Base-by-base conservation (phyloP, 2,113 vertebrate species). In the Melanerpes formicivorus region DNA sequence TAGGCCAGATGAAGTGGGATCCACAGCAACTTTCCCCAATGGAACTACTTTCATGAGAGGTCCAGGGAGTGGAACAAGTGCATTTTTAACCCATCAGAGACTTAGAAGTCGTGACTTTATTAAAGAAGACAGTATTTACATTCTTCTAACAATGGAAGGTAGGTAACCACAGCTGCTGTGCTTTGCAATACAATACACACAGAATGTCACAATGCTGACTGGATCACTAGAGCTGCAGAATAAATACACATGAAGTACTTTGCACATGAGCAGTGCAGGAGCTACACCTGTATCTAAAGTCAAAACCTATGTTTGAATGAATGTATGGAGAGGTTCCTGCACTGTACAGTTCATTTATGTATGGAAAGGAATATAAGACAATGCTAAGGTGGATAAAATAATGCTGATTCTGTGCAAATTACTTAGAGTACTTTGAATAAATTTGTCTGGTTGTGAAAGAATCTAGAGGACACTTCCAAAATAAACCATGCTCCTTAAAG, bases 81-180 rank as follows among this genome's bases (percentile, higher is more conserved):
- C 60, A 37, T 99, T 98, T 92, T 96, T 99, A 93, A 98, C 98
- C 64, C 96, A 98, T 22, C 25, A 94, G 63, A 97, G 98, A 71
- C 95, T 99, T 86, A 97, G 59, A 90, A 98, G 98, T 84, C 98
- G 97, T 60, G 83, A 98, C 70, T 99, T 98, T 93, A 97, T 99
- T 79, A 99, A 99, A 96, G 98, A 98, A 72, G 95, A 98, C 9
- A 65, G 98, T 25, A 96, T 96, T 92, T 98, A 96, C 92, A 96
- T 99, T 74, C 97, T 99, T 67, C 60, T 99, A 85, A 98, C 98
- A 32, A 44, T 98, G 62, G 98, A 99, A 96, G 98, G 98, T 99
- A 96, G 30, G 93, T 75, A 75, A 92, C 40, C 26, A 32, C 18
- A 65, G 29, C 66, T 77, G 74, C 54, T 77, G 32, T 17, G 63